These are phyloP conservation scores for Microcebus tavaratra DNA, from an alignment of 2,113 vertebrate genomes.

Conservation along the genomic window DNA sequence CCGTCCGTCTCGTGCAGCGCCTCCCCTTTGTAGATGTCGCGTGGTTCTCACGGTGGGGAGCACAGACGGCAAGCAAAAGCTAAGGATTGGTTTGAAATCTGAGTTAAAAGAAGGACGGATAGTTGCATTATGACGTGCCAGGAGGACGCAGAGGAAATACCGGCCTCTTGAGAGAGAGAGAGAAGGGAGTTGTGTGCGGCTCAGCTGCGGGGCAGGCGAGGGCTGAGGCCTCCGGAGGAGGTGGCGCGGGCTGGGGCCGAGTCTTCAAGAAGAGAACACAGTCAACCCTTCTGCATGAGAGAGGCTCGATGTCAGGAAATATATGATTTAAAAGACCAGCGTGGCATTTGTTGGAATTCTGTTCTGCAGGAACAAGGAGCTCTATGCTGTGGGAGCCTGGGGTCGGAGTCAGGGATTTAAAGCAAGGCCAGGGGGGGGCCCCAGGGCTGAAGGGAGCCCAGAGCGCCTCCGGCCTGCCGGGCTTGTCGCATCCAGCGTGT, in stretches of 20 bases:
- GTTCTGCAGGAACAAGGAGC: neutral
- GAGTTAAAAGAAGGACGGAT: neutral
- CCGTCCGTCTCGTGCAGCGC: neutral
- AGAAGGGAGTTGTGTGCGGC: neutral
- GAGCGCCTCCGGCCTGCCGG: neutral
- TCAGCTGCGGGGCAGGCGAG: neutral
- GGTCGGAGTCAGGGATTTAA: neutral
- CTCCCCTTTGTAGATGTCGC: neutral
- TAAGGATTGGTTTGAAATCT: neutral
- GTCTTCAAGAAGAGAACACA: neutral
- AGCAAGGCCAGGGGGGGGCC: no score
- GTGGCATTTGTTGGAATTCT: neutral
- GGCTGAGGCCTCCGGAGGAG: neutral
- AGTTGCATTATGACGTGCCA: neutral
- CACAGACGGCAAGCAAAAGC: neutral
- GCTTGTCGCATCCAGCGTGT: rapidly evolving
- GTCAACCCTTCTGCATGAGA: neutral
- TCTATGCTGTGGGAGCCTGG: neutral
- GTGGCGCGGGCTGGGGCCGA: neutral
- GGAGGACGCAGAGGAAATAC: no score
- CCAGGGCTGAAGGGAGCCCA: neutral
- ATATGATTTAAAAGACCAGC: neutral
- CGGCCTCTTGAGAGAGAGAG: neutral
- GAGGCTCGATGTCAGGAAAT: neutral
- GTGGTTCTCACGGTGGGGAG: no score